Base-by-base conservation (phyloP, 64 coral and sea anemone species). In the Anthopleura sola region DNA sequence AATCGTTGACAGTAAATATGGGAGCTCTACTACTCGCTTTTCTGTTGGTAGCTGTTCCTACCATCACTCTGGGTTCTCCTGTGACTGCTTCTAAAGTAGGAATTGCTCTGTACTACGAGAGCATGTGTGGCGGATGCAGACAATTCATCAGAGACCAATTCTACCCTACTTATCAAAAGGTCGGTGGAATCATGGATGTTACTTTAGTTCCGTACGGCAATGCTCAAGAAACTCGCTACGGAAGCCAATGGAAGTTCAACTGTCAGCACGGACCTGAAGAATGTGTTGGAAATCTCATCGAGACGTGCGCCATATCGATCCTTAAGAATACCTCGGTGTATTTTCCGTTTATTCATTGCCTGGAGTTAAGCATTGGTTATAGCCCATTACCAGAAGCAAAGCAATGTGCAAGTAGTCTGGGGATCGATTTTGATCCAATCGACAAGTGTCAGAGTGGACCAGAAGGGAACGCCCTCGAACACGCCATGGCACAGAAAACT, bases 341-440 rank as follows among this genome's bases (percentile, higher is more conserved):
- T 78, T 85, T 95, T 16, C 93, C 92, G 28, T 94, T 94, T 53
- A 94, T 94, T 55, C 88, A 94, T 77, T 94, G 92, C 54, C 21
- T 94, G 51, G 92, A 94, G 37, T 23, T 53, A 37, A 82, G 47
- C 50, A 60, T 86, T 31, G 68, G 51, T 13, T 21, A 23, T 19
- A 24, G 15, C 36, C 92, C 92, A 24, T 21, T 75, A 19, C 44
- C 75, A 23, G 40, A 40, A 19, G 92, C 87, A 36, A 20, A 58
- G 18, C n/a, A 49, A 23, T 94, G 92, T 32, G 92, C 92, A 7
- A 56, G 12, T 9, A 50, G 83, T 37, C 75, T 57, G 46, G 80
- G 92, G 32, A 89, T 94, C 29, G 92, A 94, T 93, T 94, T 86
- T 24, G 64, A 76, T 7, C 36, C 83, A 14, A 94, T 90, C 44